Conservation (phyloP, 2,113 vertebrate species). For the Pelecanoides urinatrix region DNA sequence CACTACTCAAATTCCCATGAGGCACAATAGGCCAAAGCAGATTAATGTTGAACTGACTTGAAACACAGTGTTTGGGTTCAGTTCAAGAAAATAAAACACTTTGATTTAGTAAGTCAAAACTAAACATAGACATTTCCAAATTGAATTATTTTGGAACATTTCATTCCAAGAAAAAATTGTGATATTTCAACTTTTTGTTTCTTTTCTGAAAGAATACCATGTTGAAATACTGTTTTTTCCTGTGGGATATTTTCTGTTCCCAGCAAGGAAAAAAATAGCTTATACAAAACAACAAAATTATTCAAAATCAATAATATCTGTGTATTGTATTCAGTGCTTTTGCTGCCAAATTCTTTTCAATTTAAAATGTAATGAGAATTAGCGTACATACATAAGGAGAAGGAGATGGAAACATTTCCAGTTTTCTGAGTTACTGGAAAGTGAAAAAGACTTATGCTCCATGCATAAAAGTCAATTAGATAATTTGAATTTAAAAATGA, state of each 20-base stretch:
- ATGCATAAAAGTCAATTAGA: neutral
- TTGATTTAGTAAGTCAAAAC: constrained; percentile 30
- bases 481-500: neutral
- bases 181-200: constrained; percentile 44
- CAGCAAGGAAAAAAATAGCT: constrained; percentile 23
- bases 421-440: neutral
- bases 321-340: neutral
- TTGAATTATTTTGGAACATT: constrained; percentile 37
- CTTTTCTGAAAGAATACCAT: constrained; percentile 5
- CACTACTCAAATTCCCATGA: neutral
- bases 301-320: constrained; percentile 20
- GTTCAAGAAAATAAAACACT: constrained; percentile 25
- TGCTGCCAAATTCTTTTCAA: neutral
- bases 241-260: constrained; percentile 26
- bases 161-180: neutral
- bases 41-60: constrained; percentile 3
- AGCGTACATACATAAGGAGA: neutral
- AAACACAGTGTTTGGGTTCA: neutral
- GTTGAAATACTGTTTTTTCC: neutral
- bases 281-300: constrained; percentile 11
- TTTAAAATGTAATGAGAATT: neutral
- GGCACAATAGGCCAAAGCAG: neutral
- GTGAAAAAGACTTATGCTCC: neutral
- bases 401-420: neutral
- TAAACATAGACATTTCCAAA: constrained; percentile 36